Evolutionary conservation across 2,797 vertebrate species (phyloP), one percentile per base, ranked within the genome.

Genomic region (Sylvia borin): DNA sequence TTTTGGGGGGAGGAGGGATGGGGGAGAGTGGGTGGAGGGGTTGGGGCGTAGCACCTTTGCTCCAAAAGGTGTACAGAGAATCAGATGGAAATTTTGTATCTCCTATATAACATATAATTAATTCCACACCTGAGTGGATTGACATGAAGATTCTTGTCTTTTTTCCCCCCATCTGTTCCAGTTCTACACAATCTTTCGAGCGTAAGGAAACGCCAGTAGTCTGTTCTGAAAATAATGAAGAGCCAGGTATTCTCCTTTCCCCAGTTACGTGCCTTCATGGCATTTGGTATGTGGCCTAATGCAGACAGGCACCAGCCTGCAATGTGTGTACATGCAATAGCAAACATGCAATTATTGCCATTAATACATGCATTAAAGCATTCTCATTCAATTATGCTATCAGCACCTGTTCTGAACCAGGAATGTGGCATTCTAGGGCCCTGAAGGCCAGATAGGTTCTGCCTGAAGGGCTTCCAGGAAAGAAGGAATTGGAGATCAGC

Each of bases 311-410:
- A 66, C 22, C n/a, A 70, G 27, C 32, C 10, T 4, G 11, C 61
- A 36, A 2, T 29, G 32, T 22, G 8, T 2, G 0, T 26, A 2
- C 20, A 1, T 3, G 2, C 17, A 13, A 12, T 0, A 48, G 48
- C 53, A 55, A 92, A 36, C 17, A 9, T 2, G 13, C 7, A 11
- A 2, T 34, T 36, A 1, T 26, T 71, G 48, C 65, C 29, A 18
- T 42, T 36, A 45, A 26, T 15, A 4, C 4, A 4, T 0, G 3
- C 7, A 14, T 42, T 9, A 20, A 57, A 83, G 42, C 0, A 0
- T n/a, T 51, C 60, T 54, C 27, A 29, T 45, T 16, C 2, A 1
- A 1, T 10, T 29, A 19, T 40, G 26, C 25, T 42, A 1, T 4
- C 20, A 64, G 5, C 21, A 62, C 16, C 20, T 34, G 11, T 5